Evolutionary conservation across 2,797 vertebrate genomes (phyloP), one percentile per base, ranked within the genome.

Genomic region (Cheirogaleus major): DNA sequence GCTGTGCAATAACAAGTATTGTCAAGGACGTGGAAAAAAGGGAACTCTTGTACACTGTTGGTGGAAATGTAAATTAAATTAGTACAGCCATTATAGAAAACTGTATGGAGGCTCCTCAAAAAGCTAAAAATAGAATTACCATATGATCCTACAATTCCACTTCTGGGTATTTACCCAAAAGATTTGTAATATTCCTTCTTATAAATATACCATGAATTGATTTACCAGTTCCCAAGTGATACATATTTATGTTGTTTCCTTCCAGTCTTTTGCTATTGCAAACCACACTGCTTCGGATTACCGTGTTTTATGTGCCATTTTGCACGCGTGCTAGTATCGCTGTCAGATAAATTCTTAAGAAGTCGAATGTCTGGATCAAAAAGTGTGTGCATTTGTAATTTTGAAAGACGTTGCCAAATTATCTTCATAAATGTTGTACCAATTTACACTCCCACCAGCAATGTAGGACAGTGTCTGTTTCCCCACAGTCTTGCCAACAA

Each of bases 381-480:
- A 93, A 83, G 13, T 45, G 41, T 41, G 61, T 80, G 30, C 30
- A 43, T 82, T 81, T 84, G 41, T 84, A 84, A 76, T 89, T 57
- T 91, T 80, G 75, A 84, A 95, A 70, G 27, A 48, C 25, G 14
- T 45, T 96, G 93, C 94, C 94, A 97, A 94, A 86, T 86, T 86
- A 90, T 81, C 94, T 96, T 96, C 93, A 89, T 91, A 94, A 96
- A 78, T 61, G 50, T 88, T 86, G 85, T 95, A 95, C 78, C 93
- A 76, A 52, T 95, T 97, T 96, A 95, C 52, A 91, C 76, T 92
- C 89, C 91, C 70, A 96, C 95, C 78, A 95, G 88, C 81, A 91
- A 95, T 43, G 35, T 79, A 30, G 23, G 57, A 93, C 73, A 63
- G 27, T 88, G 41, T 89, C 92, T 97, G 84, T 38, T 81, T 88